These are phyloP conservation scores for Beris chalybata DNA, from an alignment of 2,888 invertebrate genomes.

Conservation along the genomic window DNA sequence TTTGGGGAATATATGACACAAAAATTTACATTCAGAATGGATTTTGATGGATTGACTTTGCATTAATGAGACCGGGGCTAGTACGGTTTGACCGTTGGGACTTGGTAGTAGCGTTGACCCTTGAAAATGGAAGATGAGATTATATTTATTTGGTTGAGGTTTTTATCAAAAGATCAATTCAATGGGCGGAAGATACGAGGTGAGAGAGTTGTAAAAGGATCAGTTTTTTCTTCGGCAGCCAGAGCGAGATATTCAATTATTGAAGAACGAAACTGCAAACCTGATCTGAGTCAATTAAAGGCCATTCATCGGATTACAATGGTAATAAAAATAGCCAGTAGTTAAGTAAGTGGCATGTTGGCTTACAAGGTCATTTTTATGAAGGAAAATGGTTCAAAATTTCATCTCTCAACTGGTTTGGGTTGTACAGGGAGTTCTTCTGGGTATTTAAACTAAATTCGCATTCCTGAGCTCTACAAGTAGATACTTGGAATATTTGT, in stretches of 20 bases:
- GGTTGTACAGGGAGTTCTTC: too few relatives aligned
- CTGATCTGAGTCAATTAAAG: constrained; percentile 21
- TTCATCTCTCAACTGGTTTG: too few relatives aligned
- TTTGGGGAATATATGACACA: constrained; percentile 37
- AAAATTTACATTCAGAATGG: constrained; percentile 37
- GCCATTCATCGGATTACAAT: constrained; percentile 11
- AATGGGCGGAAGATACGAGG: constrained; percentile 1
- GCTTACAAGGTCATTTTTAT: too few relatives aligned
- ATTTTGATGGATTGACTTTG: constrained; percentile 37
- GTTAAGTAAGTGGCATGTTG: too few relatives aligned
- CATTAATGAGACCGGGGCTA: constrained; percentile 21
- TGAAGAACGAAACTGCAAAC: neutral
- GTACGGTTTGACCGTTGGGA: neutral
- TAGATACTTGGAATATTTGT: too few relatives aligned
- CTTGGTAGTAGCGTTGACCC: constrained; percentile 35
- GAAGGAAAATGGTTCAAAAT: too few relatives aligned
- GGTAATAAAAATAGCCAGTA: constrained; percentile 3
- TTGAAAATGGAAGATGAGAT: constrained; percentile 15
- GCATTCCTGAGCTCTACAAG: too few relatives aligned
- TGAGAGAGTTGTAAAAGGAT: constrained; percentile 21
- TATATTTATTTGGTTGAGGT: neutral
- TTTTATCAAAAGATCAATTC: constrained; percentile 23
- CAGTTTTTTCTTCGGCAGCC: neutral
- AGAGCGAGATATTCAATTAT: neutral
- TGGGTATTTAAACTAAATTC: too few relatives aligned